A percentile compares a stretch with the other conserved stretches of the same genome.
Conservation (phyloP, 2,888 invertebrate species). For the Bibio marci region DNA sequence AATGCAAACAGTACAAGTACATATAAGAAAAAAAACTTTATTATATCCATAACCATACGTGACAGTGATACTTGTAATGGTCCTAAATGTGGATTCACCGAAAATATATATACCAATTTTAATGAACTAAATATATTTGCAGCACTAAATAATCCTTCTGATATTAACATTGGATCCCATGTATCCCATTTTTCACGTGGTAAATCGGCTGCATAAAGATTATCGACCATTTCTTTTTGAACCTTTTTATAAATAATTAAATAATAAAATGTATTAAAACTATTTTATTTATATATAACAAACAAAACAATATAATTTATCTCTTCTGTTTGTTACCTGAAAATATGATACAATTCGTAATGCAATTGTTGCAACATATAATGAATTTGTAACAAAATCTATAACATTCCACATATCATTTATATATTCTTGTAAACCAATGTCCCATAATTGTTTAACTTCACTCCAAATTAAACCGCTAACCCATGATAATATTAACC, state of each 20-base stretch:
- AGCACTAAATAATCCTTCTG: constrained; percentile 92
- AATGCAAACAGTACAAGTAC: constrained; percentile 86
- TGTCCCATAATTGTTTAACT: constrained; percentile 97
- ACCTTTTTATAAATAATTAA: constrained; percentile 32
- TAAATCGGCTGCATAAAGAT: constrained; percentile 40
- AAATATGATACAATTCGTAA: constrained; percentile 87
- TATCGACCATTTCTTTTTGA: constrained; percentile 48
- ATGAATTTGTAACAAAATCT: constrained; percentile 94
- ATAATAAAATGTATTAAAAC: background rate
- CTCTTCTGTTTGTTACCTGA: constrained; percentile 49
- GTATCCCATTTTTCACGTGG: constrained; percentile 90
- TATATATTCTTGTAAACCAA: constrained; percentile 89
- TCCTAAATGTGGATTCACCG: constrained; percentile 91
- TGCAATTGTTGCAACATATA: constrained; percentile 94
- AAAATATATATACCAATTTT: constrained; percentile 94
- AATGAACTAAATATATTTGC: constrained; percentile 95
- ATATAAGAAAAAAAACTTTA: constrained; percentile 91
- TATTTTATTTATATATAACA: background rate
- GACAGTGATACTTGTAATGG: constrained; percentile 92
- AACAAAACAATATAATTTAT: too few relatives aligned
- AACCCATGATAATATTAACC: constrained; percentile 92
- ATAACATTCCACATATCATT: constrained; percentile 99
- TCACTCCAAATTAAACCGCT: constrained; percentile 96
- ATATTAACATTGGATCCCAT: constrained; percentile 45
- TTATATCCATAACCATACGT: constrained; percentile 85